A percentile compares a stretch with the other conserved stretches of the same genome.
phyloP scores from a whole-genome alignment of 2,888 invertebrate genomes.

The Drosophila mulleri region DNA sequence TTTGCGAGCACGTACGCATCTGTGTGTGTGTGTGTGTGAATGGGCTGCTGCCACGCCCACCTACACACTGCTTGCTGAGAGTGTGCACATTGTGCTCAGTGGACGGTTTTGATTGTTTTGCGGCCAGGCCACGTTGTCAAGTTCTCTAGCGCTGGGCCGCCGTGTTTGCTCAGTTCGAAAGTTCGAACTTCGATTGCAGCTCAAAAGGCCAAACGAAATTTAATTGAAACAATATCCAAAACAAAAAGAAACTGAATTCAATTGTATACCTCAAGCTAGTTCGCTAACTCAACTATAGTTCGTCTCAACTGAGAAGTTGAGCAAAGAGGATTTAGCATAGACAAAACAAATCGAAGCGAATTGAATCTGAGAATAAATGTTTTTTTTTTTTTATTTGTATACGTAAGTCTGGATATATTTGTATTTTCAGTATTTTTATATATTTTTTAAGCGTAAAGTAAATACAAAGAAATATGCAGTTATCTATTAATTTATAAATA shows the following conservation, averaged over 20 bases:
- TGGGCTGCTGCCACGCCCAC: conserved; percentile 39
- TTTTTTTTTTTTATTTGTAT: not conserved
- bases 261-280: conserved; percentile 26
- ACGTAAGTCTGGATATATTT: not conserved
- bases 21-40: not conserved
- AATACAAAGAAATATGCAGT: no score
- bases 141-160: conserved; percentile 45
- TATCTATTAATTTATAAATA: not conserved
- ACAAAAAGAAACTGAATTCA: conserved; percentile 7
- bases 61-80: conserved; percentile 16
- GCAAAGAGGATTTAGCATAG: not conserved
- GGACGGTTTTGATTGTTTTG: conserved; percentile 72
- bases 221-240: conserved; percentile 16
- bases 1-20: conserved; percentile 23
- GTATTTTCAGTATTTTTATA: not conserved
- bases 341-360: not conserved
- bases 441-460: no score
- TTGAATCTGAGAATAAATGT: not conserved
- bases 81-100: conserved; percentile 42
- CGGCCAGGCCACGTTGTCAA: conserved; percentile 54
- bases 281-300: not conserved
- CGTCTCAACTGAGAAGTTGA: not conserved
- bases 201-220: conserved; percentile 33
- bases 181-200: conserved; percentile 41
- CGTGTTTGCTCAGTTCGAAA: conserved; percentile 37